phyloP scores from a whole-genome alignment of 2,888 invertebrate species.

The Cantharis rufa region DNA sequence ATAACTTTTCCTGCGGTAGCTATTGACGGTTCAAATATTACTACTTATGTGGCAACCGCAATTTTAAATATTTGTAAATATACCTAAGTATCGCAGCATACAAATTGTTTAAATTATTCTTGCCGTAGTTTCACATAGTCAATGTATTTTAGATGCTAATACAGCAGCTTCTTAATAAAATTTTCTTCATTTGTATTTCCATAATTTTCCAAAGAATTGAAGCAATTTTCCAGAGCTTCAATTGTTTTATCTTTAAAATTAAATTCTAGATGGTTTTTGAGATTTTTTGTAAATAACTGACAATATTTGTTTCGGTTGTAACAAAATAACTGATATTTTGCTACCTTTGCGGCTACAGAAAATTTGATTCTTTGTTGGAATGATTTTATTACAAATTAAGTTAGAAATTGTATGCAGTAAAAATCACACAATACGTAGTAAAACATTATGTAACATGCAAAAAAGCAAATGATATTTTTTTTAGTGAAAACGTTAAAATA shows the following conservation, averaged over 20 bases:
- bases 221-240: neutral
- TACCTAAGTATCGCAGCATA: neutral
- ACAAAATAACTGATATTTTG: neutral
- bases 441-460: neutral
- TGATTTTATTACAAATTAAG: neutral
- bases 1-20: neutral
- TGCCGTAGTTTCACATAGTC: neutral
- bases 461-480: neutral
- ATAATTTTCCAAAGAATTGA: neutral
- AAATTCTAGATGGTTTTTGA: neutral
- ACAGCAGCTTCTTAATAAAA: neutral
- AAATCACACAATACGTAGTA: neutral
- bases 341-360: neutral
- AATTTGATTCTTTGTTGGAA: neutral
- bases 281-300: neutral
- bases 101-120: neutral
- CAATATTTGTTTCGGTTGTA: too few relatives aligned
- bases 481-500: neutral
- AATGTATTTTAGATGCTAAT: neutral
- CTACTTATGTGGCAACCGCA: neutral
- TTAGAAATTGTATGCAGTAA: neutral
- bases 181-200: neutral
- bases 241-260: neutral
- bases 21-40: neutral
- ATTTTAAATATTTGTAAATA: neutral